Percentiles rank a stretch among this genome's conserved stretches.
Evolutionary conservation across 2,797 vertebrate species (phyloP).

Genomic region (Cyclura pinguis): DNA sequence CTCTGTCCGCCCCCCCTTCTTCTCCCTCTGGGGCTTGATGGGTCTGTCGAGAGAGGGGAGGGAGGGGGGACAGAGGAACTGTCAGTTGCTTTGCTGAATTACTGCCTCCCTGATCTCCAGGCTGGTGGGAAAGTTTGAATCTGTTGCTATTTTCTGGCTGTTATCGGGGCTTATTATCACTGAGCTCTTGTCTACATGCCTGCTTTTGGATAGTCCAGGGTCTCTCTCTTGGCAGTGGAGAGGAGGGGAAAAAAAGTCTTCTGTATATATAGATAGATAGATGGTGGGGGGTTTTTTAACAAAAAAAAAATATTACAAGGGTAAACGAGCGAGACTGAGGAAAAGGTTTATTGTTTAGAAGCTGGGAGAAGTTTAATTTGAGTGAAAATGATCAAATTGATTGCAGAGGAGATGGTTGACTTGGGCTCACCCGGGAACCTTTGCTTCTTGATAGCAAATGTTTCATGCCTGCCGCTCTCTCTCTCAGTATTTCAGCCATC

Average conservation of each 20-base stretch:
- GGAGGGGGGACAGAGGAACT: background rate
- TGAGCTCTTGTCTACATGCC: slow-evolving; percentile 88
- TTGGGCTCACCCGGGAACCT: background rate
- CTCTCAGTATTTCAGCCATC: background rate
- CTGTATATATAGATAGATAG: slow-evolving; percentile 24
- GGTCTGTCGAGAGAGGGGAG: background rate
- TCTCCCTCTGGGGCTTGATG: background rate
- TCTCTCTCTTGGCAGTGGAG: slow-evolving; percentile 83
- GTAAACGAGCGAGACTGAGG: slow-evolving; percentile 55
- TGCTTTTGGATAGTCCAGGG: slow-evolving; percentile 87
- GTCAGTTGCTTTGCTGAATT: slow-evolving; percentile 2
- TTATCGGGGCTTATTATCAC: slow-evolving; percentile 91
- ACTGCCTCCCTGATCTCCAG: slow-evolving; percentile 54
- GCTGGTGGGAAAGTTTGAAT: slow-evolving; percentile 95
- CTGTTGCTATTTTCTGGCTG: slow-evolving; percentile 97
- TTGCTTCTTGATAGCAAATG: background rate
- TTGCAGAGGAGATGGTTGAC: slow-evolving; percentile 44
- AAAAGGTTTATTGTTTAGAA: slow-evolving; percentile 64
- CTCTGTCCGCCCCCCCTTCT: fast-evolving
- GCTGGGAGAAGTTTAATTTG: slow-evolving; percentile 62
- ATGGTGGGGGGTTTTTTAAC: too few species aligned
- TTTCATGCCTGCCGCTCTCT: background rate
- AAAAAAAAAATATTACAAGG: slow-evolving; percentile 55
- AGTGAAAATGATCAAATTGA: slow-evolving; percentile 62
- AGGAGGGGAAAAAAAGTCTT: slow-evolving; percentile 45